phyloP scores from a whole-genome alignment of 1,140 invertebrate species.

The Leptinotarsa undecemlineata region DNA sequence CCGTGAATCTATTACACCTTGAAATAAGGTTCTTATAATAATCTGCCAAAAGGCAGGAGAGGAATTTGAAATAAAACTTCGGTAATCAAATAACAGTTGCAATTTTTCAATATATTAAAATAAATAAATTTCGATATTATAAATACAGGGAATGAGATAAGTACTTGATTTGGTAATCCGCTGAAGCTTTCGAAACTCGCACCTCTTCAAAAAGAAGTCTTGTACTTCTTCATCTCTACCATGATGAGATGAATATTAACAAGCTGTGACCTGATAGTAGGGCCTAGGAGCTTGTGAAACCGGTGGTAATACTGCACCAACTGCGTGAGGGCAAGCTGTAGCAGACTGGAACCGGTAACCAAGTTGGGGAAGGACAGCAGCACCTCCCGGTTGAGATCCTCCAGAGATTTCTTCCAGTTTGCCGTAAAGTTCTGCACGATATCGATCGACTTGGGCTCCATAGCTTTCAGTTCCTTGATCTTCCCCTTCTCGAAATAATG shows the following conservation, averaged over 20 bases:
- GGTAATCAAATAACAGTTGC: no score
- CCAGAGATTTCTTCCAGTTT: conserved; percentile 93
- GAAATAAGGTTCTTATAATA: no score
- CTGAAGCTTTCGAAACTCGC: neutral
- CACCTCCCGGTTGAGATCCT: conserved; percentile 93
- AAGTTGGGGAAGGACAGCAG: conserved; percentile 95
- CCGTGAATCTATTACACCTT: no score
- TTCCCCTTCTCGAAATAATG: conserved; percentile 81
- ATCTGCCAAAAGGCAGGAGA: no score
- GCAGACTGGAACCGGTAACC: conserved; percentile 89
- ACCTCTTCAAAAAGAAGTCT: conserved; percentile 75
- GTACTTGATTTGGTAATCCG: conserved; percentile 16
- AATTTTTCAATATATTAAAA: neutral
- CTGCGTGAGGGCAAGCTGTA: conserved; percentile 93
- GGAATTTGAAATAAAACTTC: no score
- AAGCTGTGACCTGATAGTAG: conserved; percentile 84
- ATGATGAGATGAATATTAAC: conserved; percentile 99
- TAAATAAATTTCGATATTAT: conserved; percentile 14
- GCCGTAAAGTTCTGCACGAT: conserved; percentile 88
- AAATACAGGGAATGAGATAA: conserved; percentile 14
- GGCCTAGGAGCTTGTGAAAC: conserved; percentile 93
- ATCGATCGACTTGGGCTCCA: conserved; percentile 80
- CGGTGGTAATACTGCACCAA: conserved; percentile 97
- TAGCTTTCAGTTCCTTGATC: conserved; percentile 73
- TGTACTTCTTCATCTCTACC: conserved; percentile 99